Evolutionary conservation across 2,113 vertebrate species (phyloP).

Genomic region (Callithrix jacchus): DNA sequence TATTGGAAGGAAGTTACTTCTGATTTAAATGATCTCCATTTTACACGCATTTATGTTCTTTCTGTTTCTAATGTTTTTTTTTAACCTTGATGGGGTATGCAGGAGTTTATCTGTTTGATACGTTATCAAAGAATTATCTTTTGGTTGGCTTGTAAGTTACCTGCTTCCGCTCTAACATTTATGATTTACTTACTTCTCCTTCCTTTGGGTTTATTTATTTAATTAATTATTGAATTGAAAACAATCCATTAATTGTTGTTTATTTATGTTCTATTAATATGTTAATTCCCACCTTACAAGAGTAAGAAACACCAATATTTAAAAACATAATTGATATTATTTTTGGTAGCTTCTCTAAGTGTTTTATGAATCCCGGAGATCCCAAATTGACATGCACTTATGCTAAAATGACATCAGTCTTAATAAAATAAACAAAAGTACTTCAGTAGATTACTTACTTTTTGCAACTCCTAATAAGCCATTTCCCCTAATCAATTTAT

Average conservation of each 20-base stretch:
- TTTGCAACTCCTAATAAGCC: background rate
- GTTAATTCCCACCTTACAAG: background rate
- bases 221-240: slow-evolving; percentile 7
- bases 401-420: background rate
- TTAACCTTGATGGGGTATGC: background rate
- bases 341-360: background rate
- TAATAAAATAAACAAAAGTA: background rate
- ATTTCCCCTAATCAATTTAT: background rate
- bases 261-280: background rate
- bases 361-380: background rate
- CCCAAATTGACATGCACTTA: background rate
- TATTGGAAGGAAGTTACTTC: background rate
- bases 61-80: background rate
- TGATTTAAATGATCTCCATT: background rate
- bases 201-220: background rate
- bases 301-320: background rate
- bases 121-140: background rate
- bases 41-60: background rate
- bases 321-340: background rate
- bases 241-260: background rate
- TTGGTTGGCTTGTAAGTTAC: background rate
- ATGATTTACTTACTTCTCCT: background rate
- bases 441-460: background rate
- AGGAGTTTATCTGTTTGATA: background rate
- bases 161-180: background rate